Evolutionary conservation across 2,797 vertebrate species (phyloP), one percentile per base, ranked within the genome.

Genomic region (Acrossocheilus wenchowensis): DNA sequence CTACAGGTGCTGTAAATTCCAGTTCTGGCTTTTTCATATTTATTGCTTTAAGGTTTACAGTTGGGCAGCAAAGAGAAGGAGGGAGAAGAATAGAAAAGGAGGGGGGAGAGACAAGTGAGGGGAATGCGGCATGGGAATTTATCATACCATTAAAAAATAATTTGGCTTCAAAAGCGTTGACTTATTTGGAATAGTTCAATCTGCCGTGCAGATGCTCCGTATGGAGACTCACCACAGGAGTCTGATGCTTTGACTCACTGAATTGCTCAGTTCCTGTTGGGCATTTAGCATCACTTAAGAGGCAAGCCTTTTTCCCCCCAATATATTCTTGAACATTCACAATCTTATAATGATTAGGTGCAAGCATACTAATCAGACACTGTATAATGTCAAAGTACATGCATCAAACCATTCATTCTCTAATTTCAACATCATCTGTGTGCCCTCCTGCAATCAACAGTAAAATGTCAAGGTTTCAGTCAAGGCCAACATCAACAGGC

Each of bases 1-100:
- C 91, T 94, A 94, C 95, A 96, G 95, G 95, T 96, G 95, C 94
- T 93, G 94, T 95, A 95, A 94, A 96, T 95, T 95, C 93, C 93
- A 86, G 69, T 81, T 91, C 90, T 90, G 89, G 89, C 91, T 90
- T 93, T 87, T 39, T 90, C 90, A 93, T 94, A 95, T 96, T 95
- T 95, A 95, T 94, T 94, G 91, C 94, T 91, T 92, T 92, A 85
- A 88, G 92, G 91, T 94, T 94, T 94, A 92, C 92, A 94, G 92
- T 94, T 86, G 17, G 54, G 78, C 89, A 87, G 85, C 74, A 90
- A 43, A 87, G 48, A 74, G 60, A 81, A 52, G 89, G 89, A 91
- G 74, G 43, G 23, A 39, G 69, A 72, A 50, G 39, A 30, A 60
- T 19, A 64, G 52, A 39, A 52, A 26, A 45, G 89, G 62, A 90